Conservation (phyloP, 2,113 vertebrate species). For the Taxidea taxus region DNA sequence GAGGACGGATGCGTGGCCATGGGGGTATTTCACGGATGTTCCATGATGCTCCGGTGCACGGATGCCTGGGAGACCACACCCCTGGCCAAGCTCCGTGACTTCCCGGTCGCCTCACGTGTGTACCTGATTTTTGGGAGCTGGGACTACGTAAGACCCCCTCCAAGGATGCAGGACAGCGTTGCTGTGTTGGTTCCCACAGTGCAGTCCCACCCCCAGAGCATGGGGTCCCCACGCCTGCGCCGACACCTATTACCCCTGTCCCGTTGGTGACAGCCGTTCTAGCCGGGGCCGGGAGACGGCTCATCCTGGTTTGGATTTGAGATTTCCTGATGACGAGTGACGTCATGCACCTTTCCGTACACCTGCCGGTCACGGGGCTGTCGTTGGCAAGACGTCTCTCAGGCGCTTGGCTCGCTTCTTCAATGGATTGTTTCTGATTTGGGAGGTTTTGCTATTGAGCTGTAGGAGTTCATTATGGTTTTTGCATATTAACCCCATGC, state of each 20-base stretch:
- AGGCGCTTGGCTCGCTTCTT: neutral
- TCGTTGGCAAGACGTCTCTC: neutral
- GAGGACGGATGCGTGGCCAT: neutral
- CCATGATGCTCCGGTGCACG: neutral
- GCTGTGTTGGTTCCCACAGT: neutral
- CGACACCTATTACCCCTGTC: neutral
- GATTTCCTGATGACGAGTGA: neutral
- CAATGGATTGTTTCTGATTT: neutral
- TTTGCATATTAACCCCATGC: neutral
- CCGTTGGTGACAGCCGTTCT: neutral
- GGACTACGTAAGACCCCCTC: too few relatives aligned
- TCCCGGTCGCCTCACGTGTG: neutral
- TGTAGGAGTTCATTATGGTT: neutral
- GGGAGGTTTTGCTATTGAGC: neutral
- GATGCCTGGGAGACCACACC: neutral
- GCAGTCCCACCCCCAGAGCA: neutral
- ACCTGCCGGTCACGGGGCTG: neutral
- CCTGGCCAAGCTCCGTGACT: neutral
- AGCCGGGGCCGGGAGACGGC: too few relatives aligned
- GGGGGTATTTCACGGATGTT: neutral
- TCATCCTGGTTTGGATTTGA: neutral
- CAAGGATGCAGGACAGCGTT: fast-evolving
- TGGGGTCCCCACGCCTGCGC: neutral
- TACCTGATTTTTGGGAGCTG: neutral
- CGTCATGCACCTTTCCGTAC: neutral